A percentile compares a stretch with the other conserved stretches of the same genome.
These are phyloP conservation scores for Eunapius fragilis DNA, from an alignment of 37 sponge, comb jelly and placozoan species.

Conservation along the genomic window DNA sequence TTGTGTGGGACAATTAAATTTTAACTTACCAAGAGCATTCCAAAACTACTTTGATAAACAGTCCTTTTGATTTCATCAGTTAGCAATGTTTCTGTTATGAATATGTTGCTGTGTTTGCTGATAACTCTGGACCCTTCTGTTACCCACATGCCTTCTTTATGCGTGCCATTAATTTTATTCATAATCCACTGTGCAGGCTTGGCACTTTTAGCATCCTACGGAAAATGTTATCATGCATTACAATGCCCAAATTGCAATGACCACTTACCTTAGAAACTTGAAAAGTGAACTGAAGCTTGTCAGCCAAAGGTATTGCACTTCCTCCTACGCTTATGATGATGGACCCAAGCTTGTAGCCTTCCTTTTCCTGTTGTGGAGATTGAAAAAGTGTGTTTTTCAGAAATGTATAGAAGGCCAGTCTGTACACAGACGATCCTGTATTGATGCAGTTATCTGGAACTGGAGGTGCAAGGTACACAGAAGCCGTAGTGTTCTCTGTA, in stretches of 20 bases:
- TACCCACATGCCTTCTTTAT: constrained; percentile 22
- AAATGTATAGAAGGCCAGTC: not conserved
- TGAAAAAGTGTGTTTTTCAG: not conserved
- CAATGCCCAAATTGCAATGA: too few species aligned
- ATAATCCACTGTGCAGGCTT: constrained; percentile 56
- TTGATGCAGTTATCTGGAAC: not conserved
- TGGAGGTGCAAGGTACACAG: not conserved
- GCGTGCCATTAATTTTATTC: constrained; percentile 62
- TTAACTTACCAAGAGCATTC: constrained; percentile 25
- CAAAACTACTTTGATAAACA: constrained; percentile 18
- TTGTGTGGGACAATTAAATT: not conserved
- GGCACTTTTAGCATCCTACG: constrained; percentile 81
- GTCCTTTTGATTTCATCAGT: not conserved
- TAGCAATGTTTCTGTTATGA: not conserved
- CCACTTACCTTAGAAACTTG: not conserved
- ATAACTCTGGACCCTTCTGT: constrained; percentile 36
- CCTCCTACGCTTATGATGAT: not conserved
- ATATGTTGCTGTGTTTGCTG: not conserved
- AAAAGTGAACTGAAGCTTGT: not conserved
- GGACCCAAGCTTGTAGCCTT: not conserved
- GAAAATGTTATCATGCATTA: too few species aligned
- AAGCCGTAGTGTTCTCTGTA: not conserved
- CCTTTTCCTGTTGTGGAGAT: not conserved
- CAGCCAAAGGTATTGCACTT: not conserved
- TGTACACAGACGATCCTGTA: not conserved